A percentile compares a stretch with the other conserved stretches of the same genome.
These are phyloP conservation scores for Melanophora roralis DNA, from an alignment of 2,888 invertebrate species.

Conservation along the genomic window DNA sequence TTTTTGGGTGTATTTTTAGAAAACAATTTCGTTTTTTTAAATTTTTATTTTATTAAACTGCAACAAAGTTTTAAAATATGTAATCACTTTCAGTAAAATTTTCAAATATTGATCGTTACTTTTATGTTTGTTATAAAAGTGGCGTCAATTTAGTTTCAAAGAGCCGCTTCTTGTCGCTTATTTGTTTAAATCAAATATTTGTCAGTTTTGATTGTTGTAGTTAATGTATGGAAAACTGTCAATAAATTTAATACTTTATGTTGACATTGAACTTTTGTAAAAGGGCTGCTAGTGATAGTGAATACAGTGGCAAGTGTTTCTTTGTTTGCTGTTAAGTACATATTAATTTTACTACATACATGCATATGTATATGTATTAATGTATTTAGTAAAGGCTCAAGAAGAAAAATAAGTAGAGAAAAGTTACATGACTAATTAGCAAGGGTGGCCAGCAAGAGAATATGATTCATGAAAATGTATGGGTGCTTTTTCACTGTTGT, in stretches of 20 bases:
- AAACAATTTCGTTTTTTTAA: not conserved
- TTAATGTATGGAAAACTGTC: not conserved
- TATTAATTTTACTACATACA: not conserved
- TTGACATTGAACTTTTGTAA: slow-evolving; percentile 48
- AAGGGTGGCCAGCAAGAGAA: no score
- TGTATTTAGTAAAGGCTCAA: no score
- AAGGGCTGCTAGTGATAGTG: not conserved
- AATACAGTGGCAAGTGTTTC: not conserved
- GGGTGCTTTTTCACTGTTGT: no score
- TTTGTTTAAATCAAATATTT: not conserved
- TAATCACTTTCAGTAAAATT: slow-evolving; percentile 2
- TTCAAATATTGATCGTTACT: not conserved
- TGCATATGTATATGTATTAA: no score
- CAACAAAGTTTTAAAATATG: not conserved
- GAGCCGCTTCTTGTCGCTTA: not conserved
- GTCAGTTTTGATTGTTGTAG: not conserved
- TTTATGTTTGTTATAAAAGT: not conserved
- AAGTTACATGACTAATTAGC: no score
- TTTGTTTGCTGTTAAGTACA: not conserved
- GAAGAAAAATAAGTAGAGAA: no score
- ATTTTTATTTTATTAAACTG: not conserved
- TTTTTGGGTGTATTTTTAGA: not conserved
- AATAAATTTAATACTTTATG: slow-evolving; percentile 51
- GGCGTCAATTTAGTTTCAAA: slow-evolving; percentile 38
- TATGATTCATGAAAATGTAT: no score